Base-by-base conservation (phyloP, 1,140 invertebrate species). In the Forficula auricularia region DNA sequence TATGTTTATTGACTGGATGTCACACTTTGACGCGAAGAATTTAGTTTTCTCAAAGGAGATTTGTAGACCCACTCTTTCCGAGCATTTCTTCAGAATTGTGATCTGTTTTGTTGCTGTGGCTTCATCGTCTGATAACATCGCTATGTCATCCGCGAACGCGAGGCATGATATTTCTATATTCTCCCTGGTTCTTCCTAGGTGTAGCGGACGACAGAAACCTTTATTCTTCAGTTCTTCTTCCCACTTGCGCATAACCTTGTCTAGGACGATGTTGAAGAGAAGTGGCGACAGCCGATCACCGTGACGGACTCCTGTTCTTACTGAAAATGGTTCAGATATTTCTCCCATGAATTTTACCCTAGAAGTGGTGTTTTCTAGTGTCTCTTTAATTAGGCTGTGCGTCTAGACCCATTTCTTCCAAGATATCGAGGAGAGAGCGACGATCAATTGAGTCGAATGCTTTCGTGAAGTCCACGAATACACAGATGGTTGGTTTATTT, bases 281-380 rank as follows among this genome's bases (percentile, higher is more conserved):
- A 45, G 20, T 3, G 36, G 43, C 6, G 43, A 44, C 15, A 38
- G 38, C 9, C 30, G 27, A 19, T 45, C 37, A 13, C 30, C 43
- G 27, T 45, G 43, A 6, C 37, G 37, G 9, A 45, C 18, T 8
- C 38, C 37, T 1, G 37, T 45, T 33, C 18, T 31, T 3, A 32
- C 34, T 12, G 22, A 22, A 20, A 45, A 45, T 19, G 43, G 43
- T 33, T 40, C 38, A 14, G 43, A 45, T 27, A 40, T 40, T 32
- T 40, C 27, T n/a, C 38, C 36, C 16, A 32, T 18, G 32, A 39
- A 40, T 40, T 40, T 40, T 19, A 45, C 43, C 14, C 33, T 19
- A 7, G 43, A 45, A 15, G 18, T 45, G 16, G 38, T 40, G 19
- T 30, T 20, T 35, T 15, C 16, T 3, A 13, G n/a, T 15, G 4